These are phyloP conservation scores for Poecile montanus DNA, from an alignment of 2,797 vertebrate genomes.

Conservation along the genomic window DNA sequence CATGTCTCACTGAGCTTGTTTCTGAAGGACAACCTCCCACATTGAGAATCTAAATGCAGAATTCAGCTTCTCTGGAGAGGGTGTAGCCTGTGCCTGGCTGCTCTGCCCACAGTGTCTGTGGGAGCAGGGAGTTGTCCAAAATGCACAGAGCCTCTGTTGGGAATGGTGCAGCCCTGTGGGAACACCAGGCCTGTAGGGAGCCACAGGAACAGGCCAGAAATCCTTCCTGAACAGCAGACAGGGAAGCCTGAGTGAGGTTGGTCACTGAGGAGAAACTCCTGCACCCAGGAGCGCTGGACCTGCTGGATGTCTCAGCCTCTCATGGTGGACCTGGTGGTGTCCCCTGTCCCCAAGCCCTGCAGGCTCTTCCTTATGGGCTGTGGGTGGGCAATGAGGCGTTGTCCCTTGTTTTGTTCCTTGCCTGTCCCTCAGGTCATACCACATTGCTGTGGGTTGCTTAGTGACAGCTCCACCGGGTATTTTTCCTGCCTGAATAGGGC, in stretches of 20 bases:
- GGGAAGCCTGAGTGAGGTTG: background rate
- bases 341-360: background rate
- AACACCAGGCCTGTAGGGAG: background rate
- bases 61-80: background rate
- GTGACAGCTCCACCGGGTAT: conserved; percentile 58
- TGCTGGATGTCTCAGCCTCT: background rate
- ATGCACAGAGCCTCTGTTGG: background rate
- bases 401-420: background rate
- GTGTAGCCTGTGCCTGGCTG: background rate
- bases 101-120: background rate
- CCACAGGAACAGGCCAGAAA: background rate
- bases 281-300: background rate
- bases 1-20: background rate
- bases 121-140: background rate
- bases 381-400: background rate
- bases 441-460: conserved; percentile 65
- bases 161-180: background rate
- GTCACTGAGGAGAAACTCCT: background rate
- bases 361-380: background rate
- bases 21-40: background rate
- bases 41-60: background rate
- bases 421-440: background rate
- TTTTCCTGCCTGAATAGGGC: conserved; percentile 67
- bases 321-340: background rate
- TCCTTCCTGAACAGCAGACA: background rate